Evolutionary conservation across 2,797 vertebrate genomes (phyloP), one percentile per base, ranked within the genome.

Genomic region (Halcyon smyrnensis): DNA sequence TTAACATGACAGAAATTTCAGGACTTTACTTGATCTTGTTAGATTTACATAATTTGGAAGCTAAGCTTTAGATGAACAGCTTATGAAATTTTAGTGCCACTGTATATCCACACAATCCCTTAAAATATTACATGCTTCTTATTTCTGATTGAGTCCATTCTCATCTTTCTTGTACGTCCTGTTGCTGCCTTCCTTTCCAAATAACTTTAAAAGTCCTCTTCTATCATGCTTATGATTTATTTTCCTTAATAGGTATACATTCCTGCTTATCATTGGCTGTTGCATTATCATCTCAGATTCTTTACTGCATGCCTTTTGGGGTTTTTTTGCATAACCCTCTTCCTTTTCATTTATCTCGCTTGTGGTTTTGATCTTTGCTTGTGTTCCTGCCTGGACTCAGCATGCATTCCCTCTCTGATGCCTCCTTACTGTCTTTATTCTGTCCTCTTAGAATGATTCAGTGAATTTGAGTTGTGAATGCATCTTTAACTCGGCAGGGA

Each of bases 381-480:
- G 74, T 59, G 78, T 51, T 95, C 59, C 69, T 80, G 73, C 77
- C 85, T 89, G 69, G 78, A 75, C 92, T 87, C 94, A 84, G 91
- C 84, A 92, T 57, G 84, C n/a, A 34, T 67, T 74, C 85, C 64
- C 39, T 84, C 70, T 94, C 89, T 94, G 63, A 94, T 82, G 93
- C 79, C 77, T 94, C 76, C 64, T 65, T 95, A 86, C 87, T 92
- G 78, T 77, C 85, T 96, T 91, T 89, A 56, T 71, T 81, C 76
- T 86, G 32, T 93, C 84, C 83, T 93, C 77, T 92, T 83, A 86
- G 71, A 96, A 70, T 62, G 85, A 95, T 94, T 95, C 92, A 96
- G 80, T 95, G 91, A 86, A 96, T 36, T 60, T 64, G 64, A 96
- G 87, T 48, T 93, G 64, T 88, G 87, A 91, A 79, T 34, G 74